phyloP scores from a whole-genome alignment of 2,797 vertebrate genomes.

The Avahi laniger region DNA sequence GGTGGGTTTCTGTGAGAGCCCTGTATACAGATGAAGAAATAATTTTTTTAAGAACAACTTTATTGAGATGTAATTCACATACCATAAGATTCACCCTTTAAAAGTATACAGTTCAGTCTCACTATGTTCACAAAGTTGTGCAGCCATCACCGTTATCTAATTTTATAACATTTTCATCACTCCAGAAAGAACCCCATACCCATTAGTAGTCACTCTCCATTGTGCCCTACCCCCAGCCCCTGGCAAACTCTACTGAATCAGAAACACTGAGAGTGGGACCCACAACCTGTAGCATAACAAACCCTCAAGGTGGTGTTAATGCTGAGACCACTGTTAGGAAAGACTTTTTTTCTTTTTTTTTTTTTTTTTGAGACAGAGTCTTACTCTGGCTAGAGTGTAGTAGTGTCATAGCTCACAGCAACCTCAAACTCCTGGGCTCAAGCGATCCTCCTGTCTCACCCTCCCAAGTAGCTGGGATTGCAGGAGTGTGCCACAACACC shows the following conservation, averaged over 20 bases:
- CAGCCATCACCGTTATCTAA: not conserved
- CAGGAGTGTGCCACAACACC: too few species aligned
- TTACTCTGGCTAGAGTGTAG: too few species aligned
- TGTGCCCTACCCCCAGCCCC: not conserved
- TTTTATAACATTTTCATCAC: not conserved
- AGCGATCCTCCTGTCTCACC: too few species aligned
- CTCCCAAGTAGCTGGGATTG: too few species aligned
- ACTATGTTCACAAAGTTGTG: not conserved
- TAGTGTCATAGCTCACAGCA: too few species aligned
- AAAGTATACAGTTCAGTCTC: not conserved
- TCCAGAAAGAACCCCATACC: not conserved
- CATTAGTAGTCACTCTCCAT: not conserved
- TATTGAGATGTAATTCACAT: not conserved
- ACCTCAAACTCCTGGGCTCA: too few species aligned
- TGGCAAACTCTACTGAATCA: not conserved
- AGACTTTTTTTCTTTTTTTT: too few species aligned
- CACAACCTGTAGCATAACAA: not conserved
- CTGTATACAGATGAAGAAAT: not conserved
- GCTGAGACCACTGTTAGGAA: not conserved
- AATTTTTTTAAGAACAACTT: slow-evolving; percentile 10
- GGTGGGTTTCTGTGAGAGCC: not conserved
- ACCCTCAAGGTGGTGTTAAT: not conserved
- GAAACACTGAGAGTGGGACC: not conserved
- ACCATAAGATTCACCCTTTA: not conserved
- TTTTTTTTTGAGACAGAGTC: too few species aligned